Evolutionary conservation across 2,797 vertebrate genomes (phyloP), one percentile per base, ranked within the genome.

Genomic region (Sciurus vulgaris): DNA sequence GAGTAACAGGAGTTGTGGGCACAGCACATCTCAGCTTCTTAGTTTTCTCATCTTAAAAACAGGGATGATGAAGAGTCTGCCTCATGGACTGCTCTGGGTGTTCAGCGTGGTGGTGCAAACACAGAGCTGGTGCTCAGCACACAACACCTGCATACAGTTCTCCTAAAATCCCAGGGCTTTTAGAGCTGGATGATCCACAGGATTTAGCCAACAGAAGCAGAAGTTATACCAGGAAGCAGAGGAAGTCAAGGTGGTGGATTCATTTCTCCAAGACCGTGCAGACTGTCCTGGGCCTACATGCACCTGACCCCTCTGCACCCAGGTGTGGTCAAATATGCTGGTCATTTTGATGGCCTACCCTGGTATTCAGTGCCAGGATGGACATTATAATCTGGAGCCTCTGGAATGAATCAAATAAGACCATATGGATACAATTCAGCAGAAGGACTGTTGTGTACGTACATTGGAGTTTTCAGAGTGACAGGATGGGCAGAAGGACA

Each of bases 11-110:
- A 90, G 33, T 59, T 90, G 67, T 59, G 56, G 69, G 22, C 4
- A 28, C 49, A 44, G 44, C 65, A 33, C 28, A 2, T 83, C 51
- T 84, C 35, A 1, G 7, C 26, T 47, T 54, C 7, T 69, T 9
- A 33, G 35, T 73, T 89, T 86, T 91, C 61, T 93, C 26, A 47
- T 33, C 86, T 33, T 56, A 44, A 76, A 92, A 74, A 65, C 44
- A 35, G 7, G 54, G 3, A 10, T 8, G 4, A 20, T 72, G 20
- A 22, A 20, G 18, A 24, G 24, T 24, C 73, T 38, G 3, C 51
- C 12, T 6, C 14, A 3, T 7, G 49, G 47, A 28, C n/a, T 72
- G 63, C 76, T 49, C 9, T 22, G 85, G 74, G 41, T 47, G 41
- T 33, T 85, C 69, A 30, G 22, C 5, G 51, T 0, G 2, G 6